Percentiles rank a stretch among this genome's conserved stretches.
phyloP scores from a whole-genome alignment of 2,113 vertebrate genomes.

The Riparia riparia region DNA sequence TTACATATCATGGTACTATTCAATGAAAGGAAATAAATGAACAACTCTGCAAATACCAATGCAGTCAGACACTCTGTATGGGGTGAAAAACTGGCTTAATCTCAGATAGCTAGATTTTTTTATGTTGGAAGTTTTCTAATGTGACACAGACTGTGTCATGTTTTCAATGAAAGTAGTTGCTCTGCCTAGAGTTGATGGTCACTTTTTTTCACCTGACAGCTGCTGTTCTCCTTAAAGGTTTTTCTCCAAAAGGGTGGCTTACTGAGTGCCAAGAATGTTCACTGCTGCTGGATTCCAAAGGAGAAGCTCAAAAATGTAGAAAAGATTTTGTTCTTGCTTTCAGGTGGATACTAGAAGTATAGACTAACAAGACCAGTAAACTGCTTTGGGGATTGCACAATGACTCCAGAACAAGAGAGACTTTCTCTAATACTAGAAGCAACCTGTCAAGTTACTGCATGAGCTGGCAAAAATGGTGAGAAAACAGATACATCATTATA shows the following conservation, averaged over 20 bases:
- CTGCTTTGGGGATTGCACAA: background rate
- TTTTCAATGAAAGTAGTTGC: background rate
- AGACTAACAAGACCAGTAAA: background rate
- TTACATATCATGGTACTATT: background rate
- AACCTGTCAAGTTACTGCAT: background rate
- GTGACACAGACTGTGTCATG: background rate
- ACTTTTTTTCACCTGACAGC: background rate
- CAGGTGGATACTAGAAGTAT: background rate
- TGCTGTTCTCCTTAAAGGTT: background rate
- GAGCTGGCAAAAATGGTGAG: background rate
- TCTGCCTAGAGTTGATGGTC: background rate
- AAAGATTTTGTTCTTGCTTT: background rate
- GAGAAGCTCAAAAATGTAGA: background rate
- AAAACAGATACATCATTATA: background rate
- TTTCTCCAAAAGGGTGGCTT: background rate
- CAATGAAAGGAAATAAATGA: background rate
- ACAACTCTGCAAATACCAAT: background rate
- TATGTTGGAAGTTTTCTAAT: background rate
- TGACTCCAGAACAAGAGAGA: background rate
- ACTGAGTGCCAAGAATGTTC: background rate
- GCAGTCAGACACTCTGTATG: background rate
- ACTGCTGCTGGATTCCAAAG: background rate
- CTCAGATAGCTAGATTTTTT: background rate
- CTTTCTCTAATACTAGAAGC: background rate
- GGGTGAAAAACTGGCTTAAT: background rate